Evolutionary conservation across 2,113 vertebrate species (phyloP).

Genomic region (Zapus hudsonius): DNA sequence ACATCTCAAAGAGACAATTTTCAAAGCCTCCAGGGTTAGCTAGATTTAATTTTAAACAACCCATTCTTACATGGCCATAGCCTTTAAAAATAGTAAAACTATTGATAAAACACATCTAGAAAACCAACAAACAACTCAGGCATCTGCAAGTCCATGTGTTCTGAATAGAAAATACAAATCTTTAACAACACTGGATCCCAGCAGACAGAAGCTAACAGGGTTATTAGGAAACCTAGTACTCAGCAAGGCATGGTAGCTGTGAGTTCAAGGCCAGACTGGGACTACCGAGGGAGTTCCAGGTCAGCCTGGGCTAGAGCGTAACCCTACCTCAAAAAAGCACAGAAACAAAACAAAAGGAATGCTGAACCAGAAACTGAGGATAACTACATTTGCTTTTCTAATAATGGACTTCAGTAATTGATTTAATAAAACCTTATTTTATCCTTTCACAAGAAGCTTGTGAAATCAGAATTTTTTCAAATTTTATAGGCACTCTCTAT

Average conservation of each 20-base stretch:
- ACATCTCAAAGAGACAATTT: conserved; percentile 62
- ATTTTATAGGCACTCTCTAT: not conserved
- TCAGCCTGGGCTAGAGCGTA: too few species aligned
- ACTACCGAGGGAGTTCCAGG: too few species aligned
- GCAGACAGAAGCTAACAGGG: not conserved
- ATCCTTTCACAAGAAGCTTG: conserved; percentile 35
- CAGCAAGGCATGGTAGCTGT: too few species aligned
- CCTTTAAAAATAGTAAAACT: conserved; percentile 5
- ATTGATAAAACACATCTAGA: not conserved
- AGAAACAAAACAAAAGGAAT: not conserved
- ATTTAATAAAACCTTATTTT: not conserved
- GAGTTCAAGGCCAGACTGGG: too few species aligned
- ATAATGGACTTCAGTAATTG: not conserved
- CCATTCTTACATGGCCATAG: not conserved
- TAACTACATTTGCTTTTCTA: not conserved
- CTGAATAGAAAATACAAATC: conserved; percentile 25
- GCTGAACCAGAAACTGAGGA: not conserved
- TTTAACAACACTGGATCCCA: not conserved
- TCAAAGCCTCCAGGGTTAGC: conserved; percentile 13
- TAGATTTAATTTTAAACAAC: conserved; percentile 41
- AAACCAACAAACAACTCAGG: not conserved
- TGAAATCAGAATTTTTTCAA: not conserved
- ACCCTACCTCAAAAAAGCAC: too few species aligned
- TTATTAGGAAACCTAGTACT: not conserved
- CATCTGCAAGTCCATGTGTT: not conserved